Percentiles rank a stretch among this genome's conserved stretches.
Conservation (phyloP, 2,113 vertebrate species). For the Balaeniceps rex region DNA sequence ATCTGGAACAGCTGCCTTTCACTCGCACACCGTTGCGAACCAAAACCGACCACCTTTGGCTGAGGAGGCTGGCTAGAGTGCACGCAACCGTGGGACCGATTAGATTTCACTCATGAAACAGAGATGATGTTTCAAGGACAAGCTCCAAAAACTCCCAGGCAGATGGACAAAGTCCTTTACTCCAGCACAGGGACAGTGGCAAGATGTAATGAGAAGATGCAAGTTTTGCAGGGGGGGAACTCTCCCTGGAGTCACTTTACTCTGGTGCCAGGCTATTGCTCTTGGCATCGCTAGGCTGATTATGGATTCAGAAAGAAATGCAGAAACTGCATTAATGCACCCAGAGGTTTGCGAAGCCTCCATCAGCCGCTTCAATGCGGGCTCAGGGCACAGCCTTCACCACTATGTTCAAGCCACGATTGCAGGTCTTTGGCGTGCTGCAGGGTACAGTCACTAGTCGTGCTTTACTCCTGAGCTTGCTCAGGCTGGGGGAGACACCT, state of each 20-base stretch:
- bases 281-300: neutral
- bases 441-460: neutral
- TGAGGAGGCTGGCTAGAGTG: neutral
- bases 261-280: neutral
- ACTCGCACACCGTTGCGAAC: neutral
- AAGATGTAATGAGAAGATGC: neutral
- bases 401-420: accelerated
- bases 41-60: neutral
- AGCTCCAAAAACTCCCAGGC: neutral
- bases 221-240: neutral
- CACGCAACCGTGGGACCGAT: accelerated
- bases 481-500: neutral
- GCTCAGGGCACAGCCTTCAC: neutral
- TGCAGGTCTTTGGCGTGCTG: neutral
- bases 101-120: neutral
- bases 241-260: neutral
- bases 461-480: neutral
- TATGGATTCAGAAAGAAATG: neutral
- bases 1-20: neutral
- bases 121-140: neutral
- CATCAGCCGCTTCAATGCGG: accelerated
- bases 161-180: neutral
- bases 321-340: neutral
- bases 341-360: neutral
- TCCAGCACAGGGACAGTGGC: neutral